Base-by-base conservation (phyloP, 2,113 vertebrate species). In the Etheostoma cragini region DNA sequence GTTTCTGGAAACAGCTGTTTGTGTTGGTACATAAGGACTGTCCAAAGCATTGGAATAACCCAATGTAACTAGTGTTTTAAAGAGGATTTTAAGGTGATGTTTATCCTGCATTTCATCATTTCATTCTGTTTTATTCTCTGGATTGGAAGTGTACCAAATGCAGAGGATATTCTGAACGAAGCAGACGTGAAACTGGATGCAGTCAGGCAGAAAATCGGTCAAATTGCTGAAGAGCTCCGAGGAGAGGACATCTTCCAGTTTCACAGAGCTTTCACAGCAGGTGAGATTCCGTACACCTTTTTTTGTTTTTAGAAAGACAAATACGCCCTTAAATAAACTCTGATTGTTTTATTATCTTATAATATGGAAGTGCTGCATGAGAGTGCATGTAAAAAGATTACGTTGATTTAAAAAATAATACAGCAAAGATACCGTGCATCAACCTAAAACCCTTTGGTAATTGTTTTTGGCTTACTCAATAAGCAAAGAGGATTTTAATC, bases 191-290 rank as follows among this genome's bases (percentile, higher is more conserved):
- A 98, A 68, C 92, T 99, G 88, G 96, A 97, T 65, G 93, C 77
- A 45, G 97, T 99, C 82, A 95, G 97, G 77, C 95, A 95, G 87
- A 99, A 97, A 89, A 98, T 99, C 56, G 92, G 96, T 35, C 97
- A 96, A 71, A 95, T 98, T 72, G 97, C 98, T 0, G 96, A 97
- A 50, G 98, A 99, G 82, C 93, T 99, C 24, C 91, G 94, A 82
- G 97, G 97, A 88, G 98, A 99, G 79, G 98, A 99, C 80, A 93
- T 98, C 89, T 93, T 97, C 89, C 98, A 99, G 66, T 99, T 97
- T 81, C 98, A 99, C 83, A 95, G 96, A 93, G 98, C 98, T 46
- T 96, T 98, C 84, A 97, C 98, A 45, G 94, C 96, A 89, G 98
- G 98, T 98, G 82, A 93, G 94, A 78, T 66, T 17, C 63, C 1